phyloP scores from a whole-genome alignment of 2,113 vertebrate genomes.

The Phyllostomus discolor region DNA sequence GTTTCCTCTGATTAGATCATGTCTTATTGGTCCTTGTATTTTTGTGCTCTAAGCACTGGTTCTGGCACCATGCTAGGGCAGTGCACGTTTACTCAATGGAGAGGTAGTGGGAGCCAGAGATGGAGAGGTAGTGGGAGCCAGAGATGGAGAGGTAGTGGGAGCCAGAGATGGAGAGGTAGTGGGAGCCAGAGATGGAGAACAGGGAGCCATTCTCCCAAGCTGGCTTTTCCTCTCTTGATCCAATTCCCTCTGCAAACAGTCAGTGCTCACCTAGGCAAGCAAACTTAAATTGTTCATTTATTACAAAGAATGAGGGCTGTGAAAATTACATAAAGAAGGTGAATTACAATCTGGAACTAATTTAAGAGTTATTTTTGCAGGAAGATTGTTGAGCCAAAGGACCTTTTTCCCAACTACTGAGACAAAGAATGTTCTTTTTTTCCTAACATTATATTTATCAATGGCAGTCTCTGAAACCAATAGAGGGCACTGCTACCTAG shows the following conservation, averaged over 20 bases:
- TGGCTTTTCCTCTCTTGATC: not conserved
- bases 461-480: not conserved
- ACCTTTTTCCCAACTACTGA: conserved; percentile 12
- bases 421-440: not conserved
- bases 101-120: not conserved
- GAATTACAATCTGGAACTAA: not conserved
- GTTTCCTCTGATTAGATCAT: not conserved
- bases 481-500: not conserved
- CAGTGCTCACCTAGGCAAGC: not conserved
- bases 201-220: not conserved
- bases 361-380: conserved; percentile 43
- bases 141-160: not conserved
- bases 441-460: not conserved
- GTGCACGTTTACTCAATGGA: not conserved
- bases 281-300: conserved; percentile 21
- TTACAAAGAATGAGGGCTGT: conserved; percentile 24
- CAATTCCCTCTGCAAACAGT: not conserved
- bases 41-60: not conserved
- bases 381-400: not conserved
- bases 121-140: not conserved
- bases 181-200: not conserved
- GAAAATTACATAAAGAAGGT: conserved; percentile 11
- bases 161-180: not conserved
- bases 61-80: not conserved
- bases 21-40: not conserved